Evolutionary conservation across 2,113 vertebrate species (phyloP).

Genomic region (Gasterosteus aculeatus): DNA sequence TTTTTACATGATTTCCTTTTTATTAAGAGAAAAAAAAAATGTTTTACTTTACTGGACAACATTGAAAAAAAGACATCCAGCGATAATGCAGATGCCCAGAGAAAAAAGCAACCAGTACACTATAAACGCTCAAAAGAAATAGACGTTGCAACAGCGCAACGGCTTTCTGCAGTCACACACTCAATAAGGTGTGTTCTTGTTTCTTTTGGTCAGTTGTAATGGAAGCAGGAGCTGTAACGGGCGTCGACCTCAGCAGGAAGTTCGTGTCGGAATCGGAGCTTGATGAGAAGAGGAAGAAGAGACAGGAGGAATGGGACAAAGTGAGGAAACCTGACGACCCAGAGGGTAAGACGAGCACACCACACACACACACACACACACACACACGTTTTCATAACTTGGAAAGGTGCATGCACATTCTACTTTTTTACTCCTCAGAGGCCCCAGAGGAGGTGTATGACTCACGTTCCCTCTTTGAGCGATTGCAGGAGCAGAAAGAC

Average conservation of each 20-base stretch:
- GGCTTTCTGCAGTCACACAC: neutral
- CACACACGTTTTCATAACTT: neutral
- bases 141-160: neutral
- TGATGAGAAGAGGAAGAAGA: conserved; percentile 91
- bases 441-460: conserved; percentile 95
- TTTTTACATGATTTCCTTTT: too few relatives aligned
- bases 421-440: conserved; percentile 78
- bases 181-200: neutral
- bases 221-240: conserved; percentile 82
- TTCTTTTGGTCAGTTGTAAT: conserved; percentile 71
- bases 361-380: neutral
- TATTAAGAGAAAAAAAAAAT: neutral
- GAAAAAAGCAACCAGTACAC: conserved; percentile 19
- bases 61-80: neutral
- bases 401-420: neutral
- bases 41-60: neutral
- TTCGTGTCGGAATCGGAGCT: conserved; percentile 94
- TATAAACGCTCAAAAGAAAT: neutral
- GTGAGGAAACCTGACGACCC: conserved; percentile 96
- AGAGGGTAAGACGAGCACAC: conserved; percentile 82
- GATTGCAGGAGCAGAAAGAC: conserved; percentile 96
- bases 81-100: neutral
- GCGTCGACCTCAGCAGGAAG: conserved; percentile 90
- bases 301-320: conserved; percentile 98
- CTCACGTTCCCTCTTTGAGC: conserved; percentile 90